Evolutionary conservation across 2,888 invertebrate genomes (phyloP), one percentile per base, ranked within the genome.

Genomic region (Drosophila setosimentum): DNA sequence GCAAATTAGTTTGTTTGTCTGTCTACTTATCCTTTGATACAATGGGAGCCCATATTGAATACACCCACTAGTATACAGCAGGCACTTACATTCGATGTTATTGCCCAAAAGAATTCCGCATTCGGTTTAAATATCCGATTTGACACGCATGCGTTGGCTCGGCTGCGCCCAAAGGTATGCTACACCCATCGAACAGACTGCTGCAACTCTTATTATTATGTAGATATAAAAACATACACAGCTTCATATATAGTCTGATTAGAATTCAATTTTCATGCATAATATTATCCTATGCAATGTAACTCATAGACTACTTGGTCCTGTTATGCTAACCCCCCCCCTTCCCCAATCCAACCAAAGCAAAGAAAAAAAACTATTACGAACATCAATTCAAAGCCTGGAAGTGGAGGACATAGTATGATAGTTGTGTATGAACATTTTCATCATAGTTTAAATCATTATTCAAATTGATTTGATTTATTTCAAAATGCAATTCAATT

Each of bases 1-100:
- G 76, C 84, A 87, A 87, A 84, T 84, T 82, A 87, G 83, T 80
- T 84, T 84, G 78, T 73, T 84, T 87, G 87, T 84, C 51, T 59
- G 75, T 16, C 32, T 45, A 42, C 29, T 33, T 51, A 53, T 13
- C 49, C 50, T 30, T 16, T 13, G 21, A 29, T 18, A 35, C 30
- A 40, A 8, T 37, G 10, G 29, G 13, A 8, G 16, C 16, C 16
- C 45, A 4, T 4, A 45, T 21, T 45, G 45, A 16, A 54, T 18
- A 50, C 33, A 40, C 45, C 35, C 35, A n/a, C 11, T 8, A 10
- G 11, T 30, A 37, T n/a, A 59, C 7, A 45, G 51, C 68, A 61
- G 68, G 62, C 73, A 75, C 76, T 63, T 71, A 50, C 66, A 71
- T 62, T 62, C 75, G 66, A 76, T 51, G 51, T 72, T 72, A 76